These are phyloP conservation scores for Anarhynchus alexandrinus DNA, from an alignment of 2,113 vertebrate genomes.

Conservation along the genomic window DNA sequence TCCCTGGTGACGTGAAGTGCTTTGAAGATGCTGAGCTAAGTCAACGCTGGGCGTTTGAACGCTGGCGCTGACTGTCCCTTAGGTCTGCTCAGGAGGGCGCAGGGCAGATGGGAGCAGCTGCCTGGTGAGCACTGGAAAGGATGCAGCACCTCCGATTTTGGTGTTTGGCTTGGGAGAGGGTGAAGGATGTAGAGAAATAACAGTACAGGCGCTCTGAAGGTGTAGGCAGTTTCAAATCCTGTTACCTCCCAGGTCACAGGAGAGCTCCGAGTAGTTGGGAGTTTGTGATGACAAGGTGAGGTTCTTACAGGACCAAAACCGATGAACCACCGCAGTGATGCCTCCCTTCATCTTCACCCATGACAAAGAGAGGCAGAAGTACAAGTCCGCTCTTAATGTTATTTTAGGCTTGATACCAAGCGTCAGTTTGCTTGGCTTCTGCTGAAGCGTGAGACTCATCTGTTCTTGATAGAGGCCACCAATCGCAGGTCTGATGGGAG, in stretches of 20 bases:
- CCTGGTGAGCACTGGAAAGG: background rate
- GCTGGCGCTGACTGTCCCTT: background rate
- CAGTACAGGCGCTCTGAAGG: background rate
- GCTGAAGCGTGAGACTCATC: background rate
- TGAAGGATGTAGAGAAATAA: background rate
- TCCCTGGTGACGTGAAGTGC: background rate
- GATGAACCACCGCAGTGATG: background rate
- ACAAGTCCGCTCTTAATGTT: background rate
- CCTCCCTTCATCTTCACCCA: background rate
- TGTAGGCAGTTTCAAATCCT: background rate
- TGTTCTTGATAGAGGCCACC: background rate
- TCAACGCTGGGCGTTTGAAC: rapidly evolving
- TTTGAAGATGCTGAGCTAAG: background rate
- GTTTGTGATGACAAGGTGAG: background rate
- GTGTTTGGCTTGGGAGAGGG: background rate
- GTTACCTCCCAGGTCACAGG: background rate
- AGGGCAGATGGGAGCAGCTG: background rate
- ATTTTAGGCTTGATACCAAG: background rate
- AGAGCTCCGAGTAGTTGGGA: background rate
- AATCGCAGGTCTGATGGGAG: background rate
- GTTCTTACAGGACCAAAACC: background rate
- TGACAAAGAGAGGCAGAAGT: background rate
- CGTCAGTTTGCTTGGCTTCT: background rate
- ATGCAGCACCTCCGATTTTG: background rate
- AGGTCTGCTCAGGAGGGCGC: background rate